A percentile compares a stretch with the other conserved stretches of the same genome.
Conservation (phyloP, 2,797 vertebrate species). For the Stomatorhinus walkeri region DNA sequence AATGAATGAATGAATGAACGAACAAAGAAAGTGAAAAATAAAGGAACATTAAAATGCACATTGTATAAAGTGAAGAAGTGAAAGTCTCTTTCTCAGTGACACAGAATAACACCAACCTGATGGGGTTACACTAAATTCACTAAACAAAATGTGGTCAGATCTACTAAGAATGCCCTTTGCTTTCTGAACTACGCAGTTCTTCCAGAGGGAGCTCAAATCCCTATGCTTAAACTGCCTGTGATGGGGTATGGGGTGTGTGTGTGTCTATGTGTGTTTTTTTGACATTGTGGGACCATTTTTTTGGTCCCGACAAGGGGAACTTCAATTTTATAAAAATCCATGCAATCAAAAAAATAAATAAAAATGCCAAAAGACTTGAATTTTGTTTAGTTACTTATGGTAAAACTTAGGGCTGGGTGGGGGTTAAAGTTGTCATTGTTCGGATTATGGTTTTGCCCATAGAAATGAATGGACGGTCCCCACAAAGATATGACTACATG, state of each 20-base stretch:
- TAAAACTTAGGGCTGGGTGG: no score
- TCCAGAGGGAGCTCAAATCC: background rate
- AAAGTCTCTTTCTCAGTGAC: background rate
- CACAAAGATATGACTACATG: no score
- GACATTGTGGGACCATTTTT: background rate
- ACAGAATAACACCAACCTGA: background rate
- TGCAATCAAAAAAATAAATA: background rate
- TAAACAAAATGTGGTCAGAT: background rate
- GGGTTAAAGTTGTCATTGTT: no score
- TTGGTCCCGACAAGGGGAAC: background rate
- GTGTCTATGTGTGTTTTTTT: background rate
- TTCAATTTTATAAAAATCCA: background rate
- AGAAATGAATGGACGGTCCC: no score
- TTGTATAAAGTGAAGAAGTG: background rate
- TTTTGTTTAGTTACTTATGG: no score
- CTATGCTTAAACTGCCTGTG: background rate
- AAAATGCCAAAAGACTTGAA: background rate
- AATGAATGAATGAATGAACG: background rate
- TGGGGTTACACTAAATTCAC: background rate
- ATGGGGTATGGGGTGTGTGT: background rate
- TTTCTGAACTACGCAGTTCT: background rate
- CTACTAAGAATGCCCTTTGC: background rate
- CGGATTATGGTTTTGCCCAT: no score
- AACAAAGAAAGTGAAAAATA: background rate
- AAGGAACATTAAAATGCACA: background rate